These are phyloP conservation scores for Ctenomys sociabilis DNA, from an alignment of 2,113 vertebrate genomes.

Conservation along the genomic window DNA sequence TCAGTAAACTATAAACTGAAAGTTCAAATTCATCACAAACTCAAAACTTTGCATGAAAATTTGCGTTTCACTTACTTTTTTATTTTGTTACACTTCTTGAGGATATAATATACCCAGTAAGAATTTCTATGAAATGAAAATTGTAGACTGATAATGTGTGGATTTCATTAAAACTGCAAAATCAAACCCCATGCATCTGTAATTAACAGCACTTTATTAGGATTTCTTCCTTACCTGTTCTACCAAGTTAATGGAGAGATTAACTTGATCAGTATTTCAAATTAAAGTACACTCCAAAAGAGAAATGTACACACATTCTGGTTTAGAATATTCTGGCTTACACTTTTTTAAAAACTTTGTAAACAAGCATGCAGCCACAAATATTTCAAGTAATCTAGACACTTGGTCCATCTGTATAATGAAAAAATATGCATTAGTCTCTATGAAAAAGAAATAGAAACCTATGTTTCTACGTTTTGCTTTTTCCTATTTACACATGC, in stretches of 20 bases:
- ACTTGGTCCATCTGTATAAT: constrained; percentile 56
- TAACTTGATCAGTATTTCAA: constrained; percentile 4
- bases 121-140: constrained; percentile 51
- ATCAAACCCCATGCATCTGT: constrained; percentile 54
- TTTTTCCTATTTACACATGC: constrained; percentile 71
- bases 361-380: constrained; percentile 72
- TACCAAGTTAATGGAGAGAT: constrained; percentile 41
- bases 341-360: not conserved
- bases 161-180: constrained; percentile 60
- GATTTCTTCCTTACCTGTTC: constrained; percentile 46
- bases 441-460: constrained; percentile 66
- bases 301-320: constrained; percentile 54
- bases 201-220: constrained; percentile 65
- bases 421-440: constrained; percentile 45
- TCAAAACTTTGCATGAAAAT: not conserved
- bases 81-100: constrained; percentile 41
- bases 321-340: constrained; percentile 49
- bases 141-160: constrained; percentile 36
- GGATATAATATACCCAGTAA: constrained; percentile 1
- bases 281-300: constrained; percentile 52
- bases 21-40: constrained; percentile 46
- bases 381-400: constrained; percentile 69
- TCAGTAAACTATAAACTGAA: constrained; percentile 46
- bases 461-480: constrained; percentile 37
- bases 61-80: constrained; percentile 43